Conservation (phyloP, 2,113 vertebrate species). For the Chroicocephalus ridibundus region DNA sequence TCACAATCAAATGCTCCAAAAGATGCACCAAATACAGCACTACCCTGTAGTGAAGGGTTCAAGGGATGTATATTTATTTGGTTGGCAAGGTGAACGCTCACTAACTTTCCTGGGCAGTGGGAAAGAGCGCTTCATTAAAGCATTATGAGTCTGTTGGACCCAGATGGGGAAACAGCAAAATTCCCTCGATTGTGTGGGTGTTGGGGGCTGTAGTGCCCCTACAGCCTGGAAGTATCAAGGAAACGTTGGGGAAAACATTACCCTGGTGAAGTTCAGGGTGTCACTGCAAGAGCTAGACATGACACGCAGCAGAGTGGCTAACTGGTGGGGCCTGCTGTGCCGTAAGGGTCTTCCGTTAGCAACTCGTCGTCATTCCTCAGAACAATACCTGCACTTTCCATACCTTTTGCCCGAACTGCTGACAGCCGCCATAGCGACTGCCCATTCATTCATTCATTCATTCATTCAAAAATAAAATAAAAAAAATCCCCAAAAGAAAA, state of each 20-base stretch:
- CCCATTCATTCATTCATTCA: background rate
- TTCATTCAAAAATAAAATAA: background rate
- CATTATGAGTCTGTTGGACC: background rate
- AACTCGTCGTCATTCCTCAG: background rate
- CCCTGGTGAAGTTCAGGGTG: background rate
- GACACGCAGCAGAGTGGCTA: background rate
- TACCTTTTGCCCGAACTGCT: background rate
- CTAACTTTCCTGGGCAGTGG: background rate
- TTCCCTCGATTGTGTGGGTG: background rate
- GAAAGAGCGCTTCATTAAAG: background rate
- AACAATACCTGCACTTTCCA: background rate
- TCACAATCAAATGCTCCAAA: slow-evolving; percentile 16
- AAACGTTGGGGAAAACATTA: background rate
- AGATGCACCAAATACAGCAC: slow-evolving; percentile 2
- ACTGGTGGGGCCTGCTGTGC: background rate
- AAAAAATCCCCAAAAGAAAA: background rate
- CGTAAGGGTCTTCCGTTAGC: background rate
- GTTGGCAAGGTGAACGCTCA: background rate
- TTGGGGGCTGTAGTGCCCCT: background rate
- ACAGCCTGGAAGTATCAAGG: background rate
- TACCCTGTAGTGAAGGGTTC: background rate
- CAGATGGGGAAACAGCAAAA: background rate
- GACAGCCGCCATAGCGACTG: background rate
- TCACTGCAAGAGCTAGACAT: background rate
- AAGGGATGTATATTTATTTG: background rate